Percentiles rank a stretch among this genome's conserved stretches.
phyloP scores from a whole-genome alignment of 2,797 vertebrate genomes.

The Cuniculus paca region DNA sequence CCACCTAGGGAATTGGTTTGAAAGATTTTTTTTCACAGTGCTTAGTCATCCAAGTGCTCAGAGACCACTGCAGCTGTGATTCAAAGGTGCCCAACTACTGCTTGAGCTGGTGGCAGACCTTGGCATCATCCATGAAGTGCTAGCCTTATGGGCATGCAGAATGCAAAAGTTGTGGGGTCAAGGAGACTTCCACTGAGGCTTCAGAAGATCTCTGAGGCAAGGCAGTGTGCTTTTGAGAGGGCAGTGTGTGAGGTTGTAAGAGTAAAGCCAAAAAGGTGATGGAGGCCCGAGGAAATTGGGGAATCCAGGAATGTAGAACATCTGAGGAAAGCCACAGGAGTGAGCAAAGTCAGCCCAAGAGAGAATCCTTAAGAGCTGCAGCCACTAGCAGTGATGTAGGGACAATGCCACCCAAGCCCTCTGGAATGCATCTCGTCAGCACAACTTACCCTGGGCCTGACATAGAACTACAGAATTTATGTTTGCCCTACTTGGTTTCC shows the following conservation, averaged over 20 bases:
- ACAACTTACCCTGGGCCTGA: background rate
- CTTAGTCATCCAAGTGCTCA: background rate
- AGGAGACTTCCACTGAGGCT: background rate
- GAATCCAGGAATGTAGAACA: background rate
- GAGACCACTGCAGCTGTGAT: background rate
- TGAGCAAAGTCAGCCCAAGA: background rate
- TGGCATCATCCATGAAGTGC: background rate
- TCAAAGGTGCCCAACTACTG: background rate
- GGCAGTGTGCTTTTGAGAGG: background rate
- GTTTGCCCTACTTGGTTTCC: background rate
- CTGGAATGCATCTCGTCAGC: background rate
- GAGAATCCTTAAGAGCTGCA: background rate
- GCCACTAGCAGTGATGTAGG: background rate
- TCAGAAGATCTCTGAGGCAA: background rate
- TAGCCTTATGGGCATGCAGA: background rate
- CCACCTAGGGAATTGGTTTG: background rate
- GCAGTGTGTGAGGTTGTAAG: background rate
- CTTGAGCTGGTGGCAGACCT: background rate
- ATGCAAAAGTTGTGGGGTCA: background rate
- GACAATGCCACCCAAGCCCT: background rate
- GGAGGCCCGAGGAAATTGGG: background rate
- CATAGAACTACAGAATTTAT: background rate
- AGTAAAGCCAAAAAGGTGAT: background rate
- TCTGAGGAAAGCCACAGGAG: background rate
- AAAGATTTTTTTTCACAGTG: background rate